phyloP scores from a whole-genome alignment of 2,113 vertebrate genomes.

The Dascyllus trimaculatus region DNA sequence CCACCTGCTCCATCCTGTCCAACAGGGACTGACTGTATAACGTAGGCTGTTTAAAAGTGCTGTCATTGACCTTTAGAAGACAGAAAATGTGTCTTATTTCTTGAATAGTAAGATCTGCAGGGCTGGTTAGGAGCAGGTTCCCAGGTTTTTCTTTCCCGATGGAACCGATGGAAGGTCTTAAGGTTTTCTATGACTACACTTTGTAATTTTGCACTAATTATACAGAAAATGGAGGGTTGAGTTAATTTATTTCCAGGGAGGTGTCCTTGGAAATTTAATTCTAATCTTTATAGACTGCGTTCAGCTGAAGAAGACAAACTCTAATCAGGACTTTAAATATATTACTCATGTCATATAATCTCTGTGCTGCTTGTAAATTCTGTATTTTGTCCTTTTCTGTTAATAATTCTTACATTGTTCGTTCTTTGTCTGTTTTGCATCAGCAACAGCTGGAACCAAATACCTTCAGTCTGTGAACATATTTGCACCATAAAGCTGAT shows the following conservation, averaged over 20 bases:
- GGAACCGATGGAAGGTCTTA: neutral
- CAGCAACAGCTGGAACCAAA: no score
- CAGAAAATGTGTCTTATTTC: neutral
- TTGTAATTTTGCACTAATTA: neutral
- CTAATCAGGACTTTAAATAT: no score
- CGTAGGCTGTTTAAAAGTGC: conserved; percentile 8
- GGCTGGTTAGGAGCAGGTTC: neutral
- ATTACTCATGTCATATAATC: no score
- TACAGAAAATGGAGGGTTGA: fast-evolving
- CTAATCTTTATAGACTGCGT: no score
- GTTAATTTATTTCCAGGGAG: neutral
- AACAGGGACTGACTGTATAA: conserved; percentile 54
- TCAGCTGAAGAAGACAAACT: no score
- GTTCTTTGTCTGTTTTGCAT: no score
- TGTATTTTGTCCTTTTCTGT: no score
- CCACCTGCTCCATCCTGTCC: neutral
- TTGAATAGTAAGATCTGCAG: conserved; percentile 1
- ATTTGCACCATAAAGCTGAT: no score
- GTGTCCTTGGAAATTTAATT: no score
- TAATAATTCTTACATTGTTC: no score
- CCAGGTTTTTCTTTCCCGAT: fast-evolving
- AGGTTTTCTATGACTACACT: neutral
- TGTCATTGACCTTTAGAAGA: neutral
- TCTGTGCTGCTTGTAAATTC: no score
- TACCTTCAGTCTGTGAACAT: no score